These are phyloP conservation scores for Arge pagana DNA, from an alignment of 2,888 invertebrate species.

Conservation along the genomic window DNA sequence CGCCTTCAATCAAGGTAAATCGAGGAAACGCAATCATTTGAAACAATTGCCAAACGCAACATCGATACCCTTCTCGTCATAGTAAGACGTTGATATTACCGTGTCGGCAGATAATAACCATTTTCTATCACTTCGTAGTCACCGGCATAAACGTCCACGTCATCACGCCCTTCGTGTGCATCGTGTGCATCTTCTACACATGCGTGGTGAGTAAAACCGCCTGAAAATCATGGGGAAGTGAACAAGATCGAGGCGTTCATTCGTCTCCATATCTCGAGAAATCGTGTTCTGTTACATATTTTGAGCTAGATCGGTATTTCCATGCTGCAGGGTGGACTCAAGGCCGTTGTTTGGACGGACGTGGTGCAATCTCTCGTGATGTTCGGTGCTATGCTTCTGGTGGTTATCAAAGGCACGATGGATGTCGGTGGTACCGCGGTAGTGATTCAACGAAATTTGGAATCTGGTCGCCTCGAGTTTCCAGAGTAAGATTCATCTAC, in stretches of 20 bases:
- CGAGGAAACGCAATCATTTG: not conserved
- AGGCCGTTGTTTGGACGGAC: slow-evolving; percentile 84
- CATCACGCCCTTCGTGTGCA: slow-evolving; percentile 80
- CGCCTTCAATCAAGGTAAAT: slow-evolving; percentile 78
- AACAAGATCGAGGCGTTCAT: not conserved
- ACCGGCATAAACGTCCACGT: slow-evolving; percentile 82
- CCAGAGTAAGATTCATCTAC: slow-evolving; percentile 76
- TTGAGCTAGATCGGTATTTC: too few relatives aligned
- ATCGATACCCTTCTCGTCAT: not conserved
- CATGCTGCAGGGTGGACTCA: slow-evolving; percentile 70
- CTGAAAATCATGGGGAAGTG: not conserved
- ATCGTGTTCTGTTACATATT: slow-evolving; percentile 13
- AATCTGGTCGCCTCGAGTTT: slow-evolving; percentile 71
- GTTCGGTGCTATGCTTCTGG: slow-evolving; percentile 74
- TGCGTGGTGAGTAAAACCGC: slow-evolving; percentile 69
- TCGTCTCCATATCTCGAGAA: slow-evolving; percentile 12
- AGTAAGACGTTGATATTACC: not conserved
- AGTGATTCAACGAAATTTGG: slow-evolving; percentile 69
- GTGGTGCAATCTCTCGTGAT: slow-evolving; percentile 78
- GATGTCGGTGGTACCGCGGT: slow-evolving; percentile 72
- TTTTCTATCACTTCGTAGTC: slow-evolving; percentile 63
- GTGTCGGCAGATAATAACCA: not conserved
- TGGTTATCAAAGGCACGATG: slow-evolving; percentile 74
- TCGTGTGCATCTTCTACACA: slow-evolving; percentile 86
- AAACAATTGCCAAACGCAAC: not conserved